Conservation (phyloP, 35 echinoderm and acorn worm species). For the Chiridota heheva region DNA sequence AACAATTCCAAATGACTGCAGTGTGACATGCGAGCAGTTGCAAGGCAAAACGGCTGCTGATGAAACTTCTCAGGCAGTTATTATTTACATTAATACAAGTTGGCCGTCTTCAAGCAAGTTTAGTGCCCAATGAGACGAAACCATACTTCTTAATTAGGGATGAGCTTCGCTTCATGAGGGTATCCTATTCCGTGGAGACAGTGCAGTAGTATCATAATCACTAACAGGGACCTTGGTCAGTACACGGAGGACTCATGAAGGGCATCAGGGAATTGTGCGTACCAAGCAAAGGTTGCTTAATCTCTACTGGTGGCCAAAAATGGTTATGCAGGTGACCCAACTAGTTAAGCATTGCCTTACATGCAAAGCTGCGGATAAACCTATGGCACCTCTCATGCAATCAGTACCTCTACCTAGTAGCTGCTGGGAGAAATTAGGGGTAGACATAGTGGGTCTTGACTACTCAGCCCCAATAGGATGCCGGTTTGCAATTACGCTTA, state of each 20-base stretch:
- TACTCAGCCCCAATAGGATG: neutral
- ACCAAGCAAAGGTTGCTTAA: slow-evolving; percentile 43
- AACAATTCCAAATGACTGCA: neutral
- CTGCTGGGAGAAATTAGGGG: slow-evolving; percentile 38
- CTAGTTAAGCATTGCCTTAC: slow-evolving; percentile 4
- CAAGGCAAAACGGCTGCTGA: neutral
- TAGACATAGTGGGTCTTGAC: slow-evolving; percentile 48
- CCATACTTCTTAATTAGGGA: slow-evolving; percentile 5
- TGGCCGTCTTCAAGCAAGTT: neutral
- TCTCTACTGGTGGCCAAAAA: slow-evolving; percentile 42
- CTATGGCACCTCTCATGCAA: slow-evolving; percentile 19
- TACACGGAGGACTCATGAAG: slow-evolving; percentile 19
- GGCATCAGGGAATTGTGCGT: slow-evolving; percentile 26
- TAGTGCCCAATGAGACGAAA: neutral
- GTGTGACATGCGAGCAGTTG: slow-evolving; percentile 3
- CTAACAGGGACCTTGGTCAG: neutral
- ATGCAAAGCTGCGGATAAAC: slow-evolving; percentile 31
- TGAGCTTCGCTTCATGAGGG: slow-evolving; percentile 5
- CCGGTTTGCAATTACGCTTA: slow-evolving; percentile 23
- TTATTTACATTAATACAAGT: slow-evolving; percentile 8
- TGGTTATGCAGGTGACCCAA: slow-evolving; percentile 15
- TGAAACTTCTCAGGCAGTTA: neutral
- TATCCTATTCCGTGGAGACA: slow-evolving; percentile 28
- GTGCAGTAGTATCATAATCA: neutral
- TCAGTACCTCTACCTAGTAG: slow-evolving; percentile 17